Conservation (phyloP, 2,888 invertebrate genomes). For the Euzophera pinguis region DNA sequence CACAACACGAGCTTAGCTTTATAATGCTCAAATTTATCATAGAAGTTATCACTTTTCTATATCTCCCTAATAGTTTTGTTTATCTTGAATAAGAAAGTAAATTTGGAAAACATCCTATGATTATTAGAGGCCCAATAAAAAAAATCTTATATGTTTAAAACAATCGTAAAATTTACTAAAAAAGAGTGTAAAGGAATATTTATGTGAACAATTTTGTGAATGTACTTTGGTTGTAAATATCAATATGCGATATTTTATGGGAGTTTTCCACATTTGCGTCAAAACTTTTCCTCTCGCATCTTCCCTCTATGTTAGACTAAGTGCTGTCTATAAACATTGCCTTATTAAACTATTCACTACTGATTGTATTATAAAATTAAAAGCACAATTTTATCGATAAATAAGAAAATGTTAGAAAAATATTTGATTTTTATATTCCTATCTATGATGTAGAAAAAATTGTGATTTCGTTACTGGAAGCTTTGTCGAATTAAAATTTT, state of each 20-base stretch:
- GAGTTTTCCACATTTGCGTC: constrained; percentile 30
- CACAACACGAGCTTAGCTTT: constrained; percentile 65
- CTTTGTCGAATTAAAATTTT: no score
- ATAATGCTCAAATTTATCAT: constrained; percentile 54
- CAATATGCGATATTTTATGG: constrained; percentile 10
- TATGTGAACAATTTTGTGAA: not conserved
- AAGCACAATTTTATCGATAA: constrained; percentile 50
- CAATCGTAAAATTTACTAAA: no score
- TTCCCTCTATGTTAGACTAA: constrained; percentile 33
- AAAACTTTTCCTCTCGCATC: constrained; percentile 27
- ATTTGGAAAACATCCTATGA: constrained; percentile 19
- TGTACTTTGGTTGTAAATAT: constrained; percentile 7
- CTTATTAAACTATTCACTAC: constrained; percentile 58
- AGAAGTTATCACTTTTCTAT: constrained; percentile 32
- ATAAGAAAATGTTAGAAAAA: constrained; percentile 20
- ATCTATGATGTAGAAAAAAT: no score
- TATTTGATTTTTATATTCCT: constrained; percentile 14
- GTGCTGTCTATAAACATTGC: constrained; percentile 67
- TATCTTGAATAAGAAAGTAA: constrained; percentile 22
- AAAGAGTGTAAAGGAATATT: not conserved
- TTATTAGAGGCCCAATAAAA: not conserved
- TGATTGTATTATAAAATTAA: constrained; percentile 36
- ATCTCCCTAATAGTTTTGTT: constrained; percentile 36
- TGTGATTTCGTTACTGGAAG: no score
- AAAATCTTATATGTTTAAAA: no score